phyloP scores from a whole-genome alignment of 2,888 invertebrate genomes.

The Noctua fimbriata region DNA sequence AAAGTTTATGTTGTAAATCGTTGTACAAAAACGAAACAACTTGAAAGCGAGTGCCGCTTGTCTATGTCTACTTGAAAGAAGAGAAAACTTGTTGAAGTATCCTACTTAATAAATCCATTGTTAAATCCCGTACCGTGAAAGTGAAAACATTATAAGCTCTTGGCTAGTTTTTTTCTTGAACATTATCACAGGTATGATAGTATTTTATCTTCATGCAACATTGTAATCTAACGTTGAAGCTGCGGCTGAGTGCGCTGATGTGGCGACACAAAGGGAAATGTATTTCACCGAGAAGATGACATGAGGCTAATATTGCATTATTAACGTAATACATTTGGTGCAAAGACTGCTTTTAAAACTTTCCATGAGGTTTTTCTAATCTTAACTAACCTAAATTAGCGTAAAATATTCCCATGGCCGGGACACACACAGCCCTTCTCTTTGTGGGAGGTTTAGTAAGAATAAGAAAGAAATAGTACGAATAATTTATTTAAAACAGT shows the following conservation, averaged over 20 bases:
- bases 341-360: neutral
- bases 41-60: neutral
- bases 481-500: no score
- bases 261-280: constrained; percentile 28
- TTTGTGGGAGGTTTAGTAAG: neutral
- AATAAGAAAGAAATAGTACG: no score
- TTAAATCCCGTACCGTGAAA: no score
- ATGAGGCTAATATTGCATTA: constrained; percentile 26
- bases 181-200: neutral
- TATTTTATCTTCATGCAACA: constrained; percentile 4
- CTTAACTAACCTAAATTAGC: neutral
- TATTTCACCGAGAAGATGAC: constrained; percentile 11
- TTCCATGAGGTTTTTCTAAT: neutral
- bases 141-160: neutral
- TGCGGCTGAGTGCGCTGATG: constrained; percentile 19
- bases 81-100: neutral
- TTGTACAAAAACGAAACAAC: neutral
- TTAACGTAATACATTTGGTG: constrained; percentile 1
- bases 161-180: neutral
- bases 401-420: neutral
- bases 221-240: neutral
- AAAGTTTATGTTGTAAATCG: neutral
- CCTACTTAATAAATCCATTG: neutral
- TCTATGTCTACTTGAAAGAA: neutral
- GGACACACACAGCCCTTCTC: neutral